A percentile compares a stretch with the other conserved stretches of the same genome.
Conservation (phyloP, 2,113 vertebrate genomes). For the Cranoglanis bouderius region DNA sequence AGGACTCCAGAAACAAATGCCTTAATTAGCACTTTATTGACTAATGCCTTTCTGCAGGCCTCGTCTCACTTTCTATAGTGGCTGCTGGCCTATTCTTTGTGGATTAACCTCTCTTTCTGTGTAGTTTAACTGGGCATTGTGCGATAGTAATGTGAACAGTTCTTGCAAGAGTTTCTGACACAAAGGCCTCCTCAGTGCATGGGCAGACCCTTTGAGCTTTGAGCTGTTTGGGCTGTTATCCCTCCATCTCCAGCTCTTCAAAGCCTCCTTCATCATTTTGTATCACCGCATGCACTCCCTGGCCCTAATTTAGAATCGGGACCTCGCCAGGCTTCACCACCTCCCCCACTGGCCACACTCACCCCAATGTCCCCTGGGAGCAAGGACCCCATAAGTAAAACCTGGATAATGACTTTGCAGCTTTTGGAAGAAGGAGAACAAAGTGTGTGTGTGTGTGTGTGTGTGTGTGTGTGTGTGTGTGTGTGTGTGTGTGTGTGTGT, state of each 20-base stretch:
- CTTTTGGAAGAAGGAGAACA: slow-evolving; percentile 27
- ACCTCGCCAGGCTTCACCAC: slow-evolving; percentile 37
- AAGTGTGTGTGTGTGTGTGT: background rate
- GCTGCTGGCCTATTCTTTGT: slow-evolving; percentile 53
- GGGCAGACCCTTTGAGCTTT: too few species aligned
- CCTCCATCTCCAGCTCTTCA: slow-evolving; percentile 57
- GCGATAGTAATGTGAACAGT: slow-evolving; percentile 53
- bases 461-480: background rate
- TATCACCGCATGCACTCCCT: slow-evolving; percentile 51
- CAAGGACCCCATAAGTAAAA: slow-evolving; percentile 42
- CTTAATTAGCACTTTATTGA: slow-evolving; percentile 63
- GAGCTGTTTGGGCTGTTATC: slow-evolving; percentile 47
- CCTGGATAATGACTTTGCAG: slow-evolving; percentile 58
- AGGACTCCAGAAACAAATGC: slow-evolving; percentile 52
- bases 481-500: background rate
- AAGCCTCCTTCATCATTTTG: slow-evolving; percentile 55
- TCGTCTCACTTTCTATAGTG: slow-evolving; percentile 52
- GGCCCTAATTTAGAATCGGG: slow-evolving; percentile 47
- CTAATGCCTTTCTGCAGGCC: slow-evolving; percentile 52
- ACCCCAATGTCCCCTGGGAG: slow-evolving; percentile 42
- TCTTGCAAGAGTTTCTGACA: slow-evolving; percentile 49
- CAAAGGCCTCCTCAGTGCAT: slow-evolving; percentile 51
- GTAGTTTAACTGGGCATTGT: slow-evolving; percentile 58
- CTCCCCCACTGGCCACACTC: slow-evolving; percentile 45
- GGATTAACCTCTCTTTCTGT: slow-evolving; percentile 60